Conservation (phyloP, 2,797 vertebrate species). For the Chelonia mydas region DNA sequence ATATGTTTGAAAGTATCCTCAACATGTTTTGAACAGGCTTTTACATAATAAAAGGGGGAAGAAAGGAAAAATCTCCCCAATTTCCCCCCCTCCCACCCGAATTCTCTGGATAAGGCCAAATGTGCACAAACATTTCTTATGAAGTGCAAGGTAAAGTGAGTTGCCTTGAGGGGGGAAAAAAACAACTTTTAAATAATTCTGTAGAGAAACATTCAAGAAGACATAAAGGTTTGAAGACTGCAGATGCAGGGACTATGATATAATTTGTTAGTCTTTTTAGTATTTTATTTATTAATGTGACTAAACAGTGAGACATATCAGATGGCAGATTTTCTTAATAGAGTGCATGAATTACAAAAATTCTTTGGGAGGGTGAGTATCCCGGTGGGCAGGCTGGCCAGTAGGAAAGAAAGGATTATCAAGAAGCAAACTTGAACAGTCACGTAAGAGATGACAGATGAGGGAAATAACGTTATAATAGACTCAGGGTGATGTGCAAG, state of each 20-base stretch:
- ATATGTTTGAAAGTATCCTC: neutral
- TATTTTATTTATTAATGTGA: neutral
- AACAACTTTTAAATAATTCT: neutral
- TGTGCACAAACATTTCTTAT: neutral
- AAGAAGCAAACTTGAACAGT: neutral
- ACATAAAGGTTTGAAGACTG: neutral
- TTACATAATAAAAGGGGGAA: neutral
- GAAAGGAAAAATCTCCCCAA: neutral
- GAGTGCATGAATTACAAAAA: neutral
- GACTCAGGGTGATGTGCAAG: neutral
- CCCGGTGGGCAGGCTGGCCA: neutral
- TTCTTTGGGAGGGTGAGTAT: neutral
- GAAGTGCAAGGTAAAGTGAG: neutral
- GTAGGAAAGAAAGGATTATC: neutral
- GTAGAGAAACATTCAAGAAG: neutral
- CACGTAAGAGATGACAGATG: rapidly evolving
- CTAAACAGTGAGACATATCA: neutral
- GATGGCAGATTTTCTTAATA: neutral
- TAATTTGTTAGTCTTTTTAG: neutral
- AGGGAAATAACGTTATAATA: neutral
- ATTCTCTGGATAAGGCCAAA: neutral
- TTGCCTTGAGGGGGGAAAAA: neutral
- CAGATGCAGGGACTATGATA: neutral
- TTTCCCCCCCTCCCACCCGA: neutral
- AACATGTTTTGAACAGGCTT: neutral